Percentiles rank a stretch among this genome's conserved stretches.
These are phyloP conservation scores for Sycon ciliatum DNA, from an alignment of 37 sponge, comb jelly and placozoan species.

Conservation along the genomic window DNA sequence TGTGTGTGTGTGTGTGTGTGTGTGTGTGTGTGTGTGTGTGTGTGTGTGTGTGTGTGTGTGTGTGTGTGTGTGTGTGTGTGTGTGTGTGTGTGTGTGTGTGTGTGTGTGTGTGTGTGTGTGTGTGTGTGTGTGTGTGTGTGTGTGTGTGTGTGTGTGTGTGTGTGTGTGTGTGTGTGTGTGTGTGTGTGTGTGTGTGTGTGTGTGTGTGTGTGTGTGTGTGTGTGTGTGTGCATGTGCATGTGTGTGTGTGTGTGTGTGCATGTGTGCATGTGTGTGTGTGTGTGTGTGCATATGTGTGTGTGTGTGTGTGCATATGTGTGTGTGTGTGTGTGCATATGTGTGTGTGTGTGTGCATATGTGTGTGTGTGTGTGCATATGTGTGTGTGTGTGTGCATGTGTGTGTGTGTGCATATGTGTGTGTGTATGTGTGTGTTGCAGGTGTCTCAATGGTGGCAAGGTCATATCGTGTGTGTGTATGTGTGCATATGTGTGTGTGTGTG, in stretches of 20 bases:
- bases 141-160: slow-evolving; percentile 25
- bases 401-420: neutral
- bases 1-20: neutral
- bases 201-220: slow-evolving; percentile 5
- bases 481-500: neutral
- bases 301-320: neutral
- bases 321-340: slow-evolving; percentile 2
- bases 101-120: slow-evolving; percentile 25
- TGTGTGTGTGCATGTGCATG: neutral
- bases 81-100: slow-evolving; percentile 28
- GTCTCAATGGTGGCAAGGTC: neutral
- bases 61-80: slow-evolving; percentile 11
- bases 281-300: neutral
- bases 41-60: neutral
- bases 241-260: neutral
- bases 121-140: slow-evolving; percentile 25
- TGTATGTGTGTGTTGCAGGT: neutral
- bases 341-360: neutral
- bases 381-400: neutral
- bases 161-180: slow-evolving; percentile 13
- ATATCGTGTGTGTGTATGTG: neutral
- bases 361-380: neutral
- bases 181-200: slow-evolving; percentile 5
- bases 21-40: neutral
- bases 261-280: neutral